Evolutionary conservation across 2,888 invertebrate genomes (phyloP).

Genomic region (Parnassius mnemosyne): DNA sequence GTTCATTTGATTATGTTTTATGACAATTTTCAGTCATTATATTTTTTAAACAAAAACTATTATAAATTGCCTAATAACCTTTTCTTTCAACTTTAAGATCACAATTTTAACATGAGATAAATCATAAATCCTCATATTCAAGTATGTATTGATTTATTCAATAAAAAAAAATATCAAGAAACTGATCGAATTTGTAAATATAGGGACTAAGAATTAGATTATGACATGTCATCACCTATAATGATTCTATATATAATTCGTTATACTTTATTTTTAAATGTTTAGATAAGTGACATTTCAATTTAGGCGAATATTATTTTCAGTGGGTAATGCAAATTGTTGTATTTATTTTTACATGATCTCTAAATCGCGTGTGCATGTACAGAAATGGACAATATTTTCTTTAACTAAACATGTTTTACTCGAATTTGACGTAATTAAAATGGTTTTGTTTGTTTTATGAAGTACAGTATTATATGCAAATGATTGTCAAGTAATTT

Average conservation of each 20-base stretch:
- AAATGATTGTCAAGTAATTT: conserved; percentile 1
- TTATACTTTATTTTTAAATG: conserved; percentile 15
- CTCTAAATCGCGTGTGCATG: conserved; percentile 40
- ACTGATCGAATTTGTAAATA: conserved; percentile 31
- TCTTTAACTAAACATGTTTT: conserved; percentile 15
- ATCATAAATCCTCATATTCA: conserved; percentile 16
- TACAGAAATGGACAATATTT: conserved; percentile 21
- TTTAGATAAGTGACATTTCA: conserved; percentile 23
- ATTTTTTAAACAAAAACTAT: too few relatives aligned
- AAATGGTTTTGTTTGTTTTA: conserved; percentile 4
- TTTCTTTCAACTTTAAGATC: background rate
- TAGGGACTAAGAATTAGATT: conserved; percentile 23
- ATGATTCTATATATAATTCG: conserved; percentile 24
- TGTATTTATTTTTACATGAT: conserved; percentile 46
- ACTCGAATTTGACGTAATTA: conserved; percentile 27
- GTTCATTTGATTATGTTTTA: too few relatives aligned
- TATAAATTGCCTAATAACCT: too few relatives aligned
- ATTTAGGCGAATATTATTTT: conserved; percentile 22
- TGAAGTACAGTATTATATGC: conserved; percentile 30
- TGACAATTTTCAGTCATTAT: too few relatives aligned
- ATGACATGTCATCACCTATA: conserved; percentile 34
- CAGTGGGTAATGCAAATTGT: conserved; percentile 35
- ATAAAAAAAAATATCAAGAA: conserved; percentile 3
- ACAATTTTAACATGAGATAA: background rate
- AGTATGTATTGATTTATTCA: conserved; percentile 4